Evolutionary conservation across 1,140 invertebrate species (phyloP).

Genomic region (Calliphora vicina): DNA sequence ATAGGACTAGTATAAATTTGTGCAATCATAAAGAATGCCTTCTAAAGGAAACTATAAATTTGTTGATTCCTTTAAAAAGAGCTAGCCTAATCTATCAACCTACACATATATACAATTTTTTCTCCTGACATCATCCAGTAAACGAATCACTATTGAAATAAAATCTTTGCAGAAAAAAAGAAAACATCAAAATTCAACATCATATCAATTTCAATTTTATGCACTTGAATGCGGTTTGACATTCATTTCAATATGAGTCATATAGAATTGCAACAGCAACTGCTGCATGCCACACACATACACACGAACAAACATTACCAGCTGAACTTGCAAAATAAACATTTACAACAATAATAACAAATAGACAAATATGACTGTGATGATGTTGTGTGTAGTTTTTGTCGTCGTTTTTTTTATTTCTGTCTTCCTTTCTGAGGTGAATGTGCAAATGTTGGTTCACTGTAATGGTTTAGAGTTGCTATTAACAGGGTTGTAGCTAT

Average conservation of each 20-base stretch:
- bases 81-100: no score
- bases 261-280: not conserved
- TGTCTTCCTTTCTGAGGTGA: not conserved
- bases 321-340: not conserved
- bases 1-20: no score
- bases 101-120: no score
- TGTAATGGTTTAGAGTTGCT: not conserved
- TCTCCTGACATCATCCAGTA: no score
- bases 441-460: not conserved
- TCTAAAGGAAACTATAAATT: no score
- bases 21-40: no score
- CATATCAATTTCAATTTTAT: slow-evolving; percentile 30
- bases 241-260: slow-evolving; percentile 15
- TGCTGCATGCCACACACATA: no score
- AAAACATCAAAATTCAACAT: not conserved
- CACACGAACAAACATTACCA: not conserved
- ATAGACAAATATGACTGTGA: not conserved
- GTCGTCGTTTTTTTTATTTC: not conserved
- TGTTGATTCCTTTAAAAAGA: no score
- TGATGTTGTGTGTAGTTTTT: not conserved
- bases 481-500: not conserved
- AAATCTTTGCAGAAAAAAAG: not conserved
- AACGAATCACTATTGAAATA: no score
- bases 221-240: slow-evolving; percentile 18
- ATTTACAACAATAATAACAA: not conserved